Percentiles rank a stretch among this genome's conserved stretches.
Evolutionary conservation across 1,140 invertebrate species (phyloP).

Genomic region (Cotesia chilonis): DNA sequence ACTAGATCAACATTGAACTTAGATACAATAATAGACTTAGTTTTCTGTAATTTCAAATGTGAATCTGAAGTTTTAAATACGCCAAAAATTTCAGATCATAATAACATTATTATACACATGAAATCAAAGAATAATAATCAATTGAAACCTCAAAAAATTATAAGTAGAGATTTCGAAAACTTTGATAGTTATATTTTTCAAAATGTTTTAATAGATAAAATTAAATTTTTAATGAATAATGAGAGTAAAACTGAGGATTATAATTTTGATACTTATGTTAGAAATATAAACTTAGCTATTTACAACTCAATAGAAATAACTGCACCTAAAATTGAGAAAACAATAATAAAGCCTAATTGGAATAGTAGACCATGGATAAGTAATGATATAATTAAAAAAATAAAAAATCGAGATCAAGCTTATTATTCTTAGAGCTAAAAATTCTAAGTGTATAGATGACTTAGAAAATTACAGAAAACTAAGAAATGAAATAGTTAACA

Average conservation of each 20-base stretch:
- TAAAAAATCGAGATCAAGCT: not conserved
- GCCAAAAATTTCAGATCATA: constrained; percentile 30
- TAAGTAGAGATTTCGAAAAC: not conserved
- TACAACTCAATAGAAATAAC: not conserved
- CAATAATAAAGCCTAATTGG: not conserved
- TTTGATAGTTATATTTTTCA: constrained; percentile 1
- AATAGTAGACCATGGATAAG: constrained; percentile 1
- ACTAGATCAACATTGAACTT: constrained; percentile 25
- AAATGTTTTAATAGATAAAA: constrained; percentile 2
- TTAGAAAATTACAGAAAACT: not conserved
- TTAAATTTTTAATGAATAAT: not conserved
- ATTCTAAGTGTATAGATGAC: not conserved
- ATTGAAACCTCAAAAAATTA: not conserved
- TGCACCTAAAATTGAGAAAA: not conserved
- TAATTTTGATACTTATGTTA: constrained; percentile 5
- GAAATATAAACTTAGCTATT: not conserved
- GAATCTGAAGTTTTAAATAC: constrained; percentile 19
- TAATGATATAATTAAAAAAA: not conserved
- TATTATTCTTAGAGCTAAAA: constrained; percentile 5
- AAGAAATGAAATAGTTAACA: not conserved
- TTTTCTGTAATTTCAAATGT: constrained; percentile 21
- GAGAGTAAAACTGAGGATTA: not conserved
- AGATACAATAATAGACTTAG: constrained; percentile 26
- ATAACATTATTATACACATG: not conserved
- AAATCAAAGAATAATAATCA: not conserved